Percentiles rank a stretch among this genome's conserved stretches.
These are phyloP conservation scores for Porites lobata DNA, from an alignment of 92 coral and sea anemone genomes.

Conservation along the genomic window DNA sequence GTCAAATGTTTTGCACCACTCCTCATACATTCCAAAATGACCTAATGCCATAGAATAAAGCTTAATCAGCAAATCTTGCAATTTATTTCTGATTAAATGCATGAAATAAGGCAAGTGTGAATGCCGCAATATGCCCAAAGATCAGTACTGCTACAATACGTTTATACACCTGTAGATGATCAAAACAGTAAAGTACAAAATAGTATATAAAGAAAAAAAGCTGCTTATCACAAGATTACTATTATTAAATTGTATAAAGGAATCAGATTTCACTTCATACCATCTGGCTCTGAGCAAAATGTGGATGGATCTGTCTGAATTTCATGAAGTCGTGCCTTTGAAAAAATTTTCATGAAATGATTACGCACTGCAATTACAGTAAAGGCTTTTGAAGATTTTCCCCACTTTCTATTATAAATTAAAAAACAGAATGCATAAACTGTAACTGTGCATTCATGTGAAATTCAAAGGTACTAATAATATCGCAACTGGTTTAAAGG, in stretches of 20 bases:
- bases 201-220: no score
- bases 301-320: constrained; percentile 97
- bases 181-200: no score
- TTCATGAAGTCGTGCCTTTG: constrained; percentile 93
- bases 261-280: constrained; percentile 41
- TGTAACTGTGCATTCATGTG: no score
- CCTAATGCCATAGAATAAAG: constrained; percentile 37
- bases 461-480: no score
- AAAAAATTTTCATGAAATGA: background rate
- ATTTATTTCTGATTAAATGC: background rate
- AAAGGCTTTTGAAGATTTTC: no score
- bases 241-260: no score
- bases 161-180: no score
- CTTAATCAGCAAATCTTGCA: background rate
- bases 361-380: background rate
- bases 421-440: no score
- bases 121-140: background rate
- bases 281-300: constrained; percentile 94
- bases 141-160: no score
- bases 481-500: no score
- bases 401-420: no score
- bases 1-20: constrained; percentile 88
- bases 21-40: constrained; percentile 79
- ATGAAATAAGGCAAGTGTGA: background rate
- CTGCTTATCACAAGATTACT: no score